Base-by-base conservation (phyloP, 1,140 invertebrate genomes). In the Drosophila guanche region DNA sequence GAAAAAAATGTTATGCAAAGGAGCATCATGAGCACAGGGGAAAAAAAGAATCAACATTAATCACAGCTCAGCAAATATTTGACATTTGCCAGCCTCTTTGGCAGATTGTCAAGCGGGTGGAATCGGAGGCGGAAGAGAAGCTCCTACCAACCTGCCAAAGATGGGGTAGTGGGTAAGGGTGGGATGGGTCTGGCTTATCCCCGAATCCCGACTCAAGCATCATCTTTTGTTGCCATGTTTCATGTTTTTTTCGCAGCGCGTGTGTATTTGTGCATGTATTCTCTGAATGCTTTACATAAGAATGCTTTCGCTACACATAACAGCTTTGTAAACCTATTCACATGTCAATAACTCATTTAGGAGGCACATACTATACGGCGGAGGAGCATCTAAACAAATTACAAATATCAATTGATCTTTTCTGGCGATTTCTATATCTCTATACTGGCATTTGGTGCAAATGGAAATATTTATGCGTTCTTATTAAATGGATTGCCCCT, bases 21-120 rank as follows among this genome's bases (percentile, higher is more conserved):
- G 58, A 55, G 52, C 41, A 37, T 10, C 33, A 8, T 37, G 33
- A 37, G 41, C 65, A 56, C 43, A 45, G 66, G 69, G 51, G 46
- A 62, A 68, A 65, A 75, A 85, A 66, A 69, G 69, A 86, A 81
- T 89, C 76, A 89, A 84, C 84, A 89, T 89, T 89, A 89, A 89
- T 89, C 84, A 89, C 84, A 89, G 79, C 75, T 89, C 72, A 84
- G 67, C 63, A 89, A 89, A 89, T 89, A 89, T 89, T 89, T 89
- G 79, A 89, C 79, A 89, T 89, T 89, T 77, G 76, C 70, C 58
- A 56, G 79, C 48, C 60, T 54, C 68, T 63, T 68, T 52, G 59
- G 33, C 51, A 56, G 67, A 61, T 72, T 72, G 45, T 54, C 43
- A 16, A 58, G 50, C 23, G 7, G 27, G 22, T 14, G 12, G 5